These are phyloP conservation scores for Gallirallus australis DNA, from an alignment of 2,797 vertebrate species.

Conservation along the genomic window DNA sequence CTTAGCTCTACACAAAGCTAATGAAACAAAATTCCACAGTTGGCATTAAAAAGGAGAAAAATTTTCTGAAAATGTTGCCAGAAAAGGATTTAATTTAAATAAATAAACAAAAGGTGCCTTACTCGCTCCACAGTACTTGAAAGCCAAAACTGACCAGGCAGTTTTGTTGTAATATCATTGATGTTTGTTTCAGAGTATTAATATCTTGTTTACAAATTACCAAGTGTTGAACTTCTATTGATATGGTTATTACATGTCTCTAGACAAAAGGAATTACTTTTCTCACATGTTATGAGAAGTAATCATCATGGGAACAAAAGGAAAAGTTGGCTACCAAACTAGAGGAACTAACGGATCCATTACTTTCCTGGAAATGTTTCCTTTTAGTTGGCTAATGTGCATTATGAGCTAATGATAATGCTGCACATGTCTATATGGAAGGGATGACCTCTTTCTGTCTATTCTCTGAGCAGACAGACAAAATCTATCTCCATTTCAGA, in stretches of 20 bases:
- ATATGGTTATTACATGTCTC: background rate
- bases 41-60: background rate
- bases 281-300: constrained; percentile 46
- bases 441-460: constrained; percentile 52
- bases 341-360: constrained; percentile 55
- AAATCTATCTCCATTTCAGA: constrained; percentile 56
- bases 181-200: background rate
- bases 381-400: constrained; percentile 50
- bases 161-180: background rate
- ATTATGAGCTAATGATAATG: constrained; percentile 46
- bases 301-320: constrained; percentile 59
- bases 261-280: constrained; percentile 49
- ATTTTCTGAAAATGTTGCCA: background rate
- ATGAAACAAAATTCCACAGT: background rate
- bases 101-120: background rate
- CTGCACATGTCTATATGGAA: constrained; percentile 25
- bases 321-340: constrained; percentile 58
- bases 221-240: constrained; percentile 2
- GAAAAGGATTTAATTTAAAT: background rate
- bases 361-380: constrained; percentile 64
- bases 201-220: constrained; percentile 17
- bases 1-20: background rate
- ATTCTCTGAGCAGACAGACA: constrained; percentile 44
- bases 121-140: background rate
- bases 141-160: background rate